Evolutionary conservation across 2,888 invertebrate species (phyloP), one percentile per base, ranked within the genome.

Genomic region (Iselma pallidipennis): DNA sequence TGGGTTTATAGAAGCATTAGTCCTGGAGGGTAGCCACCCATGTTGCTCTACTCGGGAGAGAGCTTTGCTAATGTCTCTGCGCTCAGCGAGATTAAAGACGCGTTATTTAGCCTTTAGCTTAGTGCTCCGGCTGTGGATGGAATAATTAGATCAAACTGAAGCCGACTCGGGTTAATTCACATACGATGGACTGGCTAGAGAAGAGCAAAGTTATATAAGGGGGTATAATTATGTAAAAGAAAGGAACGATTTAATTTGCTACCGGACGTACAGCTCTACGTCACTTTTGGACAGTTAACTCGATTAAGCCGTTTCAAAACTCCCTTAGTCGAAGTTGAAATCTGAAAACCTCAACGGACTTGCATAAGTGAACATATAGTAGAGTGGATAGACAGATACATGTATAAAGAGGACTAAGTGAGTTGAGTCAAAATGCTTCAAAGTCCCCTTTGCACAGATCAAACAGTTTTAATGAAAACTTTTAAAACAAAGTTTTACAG

Each of bases 131-230:
- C 75, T 76, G 74, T 75, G 77, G 76, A 78, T 74, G 74, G 76
- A 76, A 78, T 80, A 80, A 80, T 80, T 80, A 79, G 79, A 80
- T 80, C 79, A 80, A n/a, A 77, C 76, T 73, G 71, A 71, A 76
- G 74, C 75, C 76, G 74, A 74, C 72, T 74, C 71, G 74, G 74
- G 76, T 76, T 77, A 79, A 79, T 78, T 78, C 76, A 74, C 75
- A 76, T 74, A 74, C 74, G 75, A 71, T 71, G 72, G 72, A 69
- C 65, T 62, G 55, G 57, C 55, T 33, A 33, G 69, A 68, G 74
- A 74, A 75, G 73, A 74, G 77, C 77, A 75, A 78, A 78, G 77
- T 78, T 78, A 75, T 21, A 42, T 21, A 42, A 42, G 77, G 72
- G 75, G 75, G 74, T 78, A n/a, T n/a, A 78, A 78, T 78, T 78